These are phyloP conservation scores for Helarctos malayanus DNA, from an alignment of 2,797 vertebrate species.

Conservation along the genomic window DNA sequence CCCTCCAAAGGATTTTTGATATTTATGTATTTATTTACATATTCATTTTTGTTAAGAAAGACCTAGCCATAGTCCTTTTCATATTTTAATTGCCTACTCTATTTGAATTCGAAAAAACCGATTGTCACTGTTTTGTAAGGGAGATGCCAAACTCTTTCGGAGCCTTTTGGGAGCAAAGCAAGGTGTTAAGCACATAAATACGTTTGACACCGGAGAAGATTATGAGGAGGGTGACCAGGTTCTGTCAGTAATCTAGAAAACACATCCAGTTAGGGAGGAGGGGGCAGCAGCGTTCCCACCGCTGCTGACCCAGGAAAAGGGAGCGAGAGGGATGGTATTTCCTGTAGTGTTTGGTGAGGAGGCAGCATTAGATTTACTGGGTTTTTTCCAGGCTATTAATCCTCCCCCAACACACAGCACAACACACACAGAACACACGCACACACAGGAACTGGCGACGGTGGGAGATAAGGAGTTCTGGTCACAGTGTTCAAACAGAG, in stretches of 20 bases:
- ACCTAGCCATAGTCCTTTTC: neutral
- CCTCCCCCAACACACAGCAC: rapidly evolving
- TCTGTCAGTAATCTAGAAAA: constrained; percentile 29
- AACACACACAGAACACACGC: no score
- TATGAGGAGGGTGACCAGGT: neutral
- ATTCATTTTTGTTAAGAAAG: constrained; percentile 17
- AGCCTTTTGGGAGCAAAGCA: constrained; percentile 22
- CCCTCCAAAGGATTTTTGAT: neutral
- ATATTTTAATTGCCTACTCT: neutral
- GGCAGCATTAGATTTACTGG: neutral
- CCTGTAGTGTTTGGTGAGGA: neutral
- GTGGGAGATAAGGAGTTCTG: neutral
- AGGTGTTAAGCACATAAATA: neutral
- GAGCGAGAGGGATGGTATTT: neutral
- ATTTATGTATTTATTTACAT: neutral
- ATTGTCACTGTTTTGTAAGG: neutral
- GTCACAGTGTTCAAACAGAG: neutral
- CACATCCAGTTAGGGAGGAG: neutral
- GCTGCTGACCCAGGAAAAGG: neutral
- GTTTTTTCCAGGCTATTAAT: neutral
- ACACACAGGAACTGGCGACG: neutral
- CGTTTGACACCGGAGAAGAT: neutral
- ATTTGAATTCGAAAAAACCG: neutral
- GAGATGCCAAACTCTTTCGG: neutral
- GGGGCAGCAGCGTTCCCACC: neutral